These are phyloP conservation scores for Lucilia cuprina DNA, from an alignment of 1,140 invertebrate species.

Conservation along the genomic window DNA sequence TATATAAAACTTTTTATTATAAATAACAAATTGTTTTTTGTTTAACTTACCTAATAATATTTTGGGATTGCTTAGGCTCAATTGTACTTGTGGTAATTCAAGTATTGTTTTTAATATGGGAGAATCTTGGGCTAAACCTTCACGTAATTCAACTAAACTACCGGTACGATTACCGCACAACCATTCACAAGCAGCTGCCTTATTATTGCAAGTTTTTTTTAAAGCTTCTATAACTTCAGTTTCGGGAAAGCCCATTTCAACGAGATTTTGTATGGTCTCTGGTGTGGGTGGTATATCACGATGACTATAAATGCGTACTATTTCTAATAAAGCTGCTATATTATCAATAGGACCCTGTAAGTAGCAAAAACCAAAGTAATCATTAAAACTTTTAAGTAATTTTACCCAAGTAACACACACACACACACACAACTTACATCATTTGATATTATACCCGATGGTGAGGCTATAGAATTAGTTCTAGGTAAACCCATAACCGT, in stretches of 20 bases:
- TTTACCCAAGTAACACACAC: neutral
- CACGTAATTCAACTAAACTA: slow-evolving; percentile 55
- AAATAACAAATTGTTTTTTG: neutral
- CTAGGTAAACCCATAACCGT: slow-evolving; percentile 47
- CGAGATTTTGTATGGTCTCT: slow-evolving; percentile 50
- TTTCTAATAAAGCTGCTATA: slow-evolving; percentile 57
- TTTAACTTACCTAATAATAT: slow-evolving; percentile 57
- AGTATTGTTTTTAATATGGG: slow-evolving; percentile 59
- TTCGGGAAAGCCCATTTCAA: slow-evolving; percentile 60
- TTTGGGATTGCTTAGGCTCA: slow-evolving; percentile 60
- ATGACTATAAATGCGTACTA: slow-evolving; percentile 60
- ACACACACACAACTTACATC: slow-evolving; percentile 49
- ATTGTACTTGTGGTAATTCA: slow-evolving; percentile 59
- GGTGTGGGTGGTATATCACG: slow-evolving; percentile 53
- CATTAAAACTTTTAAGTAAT: neutral
- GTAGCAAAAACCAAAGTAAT: neutral
- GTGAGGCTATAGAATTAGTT: slow-evolving; percentile 53
- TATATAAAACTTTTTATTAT: neutral
- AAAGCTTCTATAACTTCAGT: slow-evolving; percentile 49
- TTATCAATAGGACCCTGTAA: slow-evolving; percentile 54
- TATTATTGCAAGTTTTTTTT: slow-evolving; percentile 58
- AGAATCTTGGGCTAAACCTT: slow-evolving; percentile 57
- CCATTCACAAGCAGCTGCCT: slow-evolving; percentile 61
- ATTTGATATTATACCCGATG: slow-evolving; percentile 54
- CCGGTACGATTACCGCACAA: slow-evolving; percentile 57